phyloP scores from a whole-genome alignment of 2,797 vertebrate genomes.

The Anabacerthia variegaticeps region DNA sequence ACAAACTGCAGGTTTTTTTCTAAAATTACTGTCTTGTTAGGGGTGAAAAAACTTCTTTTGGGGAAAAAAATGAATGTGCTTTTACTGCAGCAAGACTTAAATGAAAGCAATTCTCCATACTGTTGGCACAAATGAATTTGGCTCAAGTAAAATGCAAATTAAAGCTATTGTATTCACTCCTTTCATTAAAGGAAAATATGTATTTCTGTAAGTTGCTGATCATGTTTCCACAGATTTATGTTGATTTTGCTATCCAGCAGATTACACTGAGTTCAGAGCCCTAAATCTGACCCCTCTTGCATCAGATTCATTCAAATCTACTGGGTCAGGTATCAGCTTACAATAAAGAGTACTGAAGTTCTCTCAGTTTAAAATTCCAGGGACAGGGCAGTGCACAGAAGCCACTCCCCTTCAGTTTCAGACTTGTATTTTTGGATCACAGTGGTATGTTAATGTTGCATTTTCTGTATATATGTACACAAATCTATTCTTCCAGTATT shows the following conservation, averaged over 20 bases:
- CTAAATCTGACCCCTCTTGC: not conserved
- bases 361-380: not conserved
- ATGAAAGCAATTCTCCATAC: constrained; percentile 29
- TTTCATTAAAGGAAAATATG: not conserved
- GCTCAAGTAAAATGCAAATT: constrained; percentile 10
- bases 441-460: not conserved
- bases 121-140: constrained; percentile 17
- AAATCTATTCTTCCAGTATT: not conserved
- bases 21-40: constrained; percentile 35
- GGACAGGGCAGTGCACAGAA: not conserved
- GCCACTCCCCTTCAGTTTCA: not conserved
- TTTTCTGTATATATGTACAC: not conserved
- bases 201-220: not conserved
- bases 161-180: not conserved
- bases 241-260: not conserved
- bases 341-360: not conserved
- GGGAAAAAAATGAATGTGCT: not conserved
- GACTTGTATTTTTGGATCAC: not conserved
- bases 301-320: not conserved
- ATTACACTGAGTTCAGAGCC: not conserved
- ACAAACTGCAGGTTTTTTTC: constrained; percentile 19
- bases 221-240: not conserved
- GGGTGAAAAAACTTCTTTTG: constrained; percentile 20
- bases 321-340: not conserved
- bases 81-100: constrained; percentile 37